Evolutionary conservation across 2,888 invertebrate genomes (phyloP), one percentile per base, ranked within the genome.

Genomic region (Lepeophtheirus nordmannii): DNA sequence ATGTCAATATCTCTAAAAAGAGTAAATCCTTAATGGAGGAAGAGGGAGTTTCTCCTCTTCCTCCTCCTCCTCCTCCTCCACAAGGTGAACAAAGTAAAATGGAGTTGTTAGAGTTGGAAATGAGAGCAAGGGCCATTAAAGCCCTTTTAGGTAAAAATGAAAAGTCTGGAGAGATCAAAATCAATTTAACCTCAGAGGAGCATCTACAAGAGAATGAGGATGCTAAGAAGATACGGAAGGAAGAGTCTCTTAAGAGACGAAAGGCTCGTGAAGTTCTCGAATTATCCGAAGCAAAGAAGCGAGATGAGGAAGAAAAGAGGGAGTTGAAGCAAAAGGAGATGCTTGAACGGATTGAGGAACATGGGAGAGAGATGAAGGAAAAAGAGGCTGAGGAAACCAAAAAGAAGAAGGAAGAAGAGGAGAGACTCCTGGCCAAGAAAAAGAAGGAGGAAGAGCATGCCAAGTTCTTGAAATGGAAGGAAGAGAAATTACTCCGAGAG

Each of bases 91-190:
- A 46, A 14, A 37, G 37, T 38, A 23, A 60, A 60, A 56, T 64
- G 60, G 66, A 66, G 41, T 40, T 66, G 9, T 30, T 66, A 7
- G 66, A 66, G 30, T 17, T 66, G 14, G 66, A 66, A 60, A 66
- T 66, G 66, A 38, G 66, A 41, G 66, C 66, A 8, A 14, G 60
- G 41, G 60, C 60, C n/a, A 66, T 66, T 46, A 66, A 66, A 20
- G 41, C 66, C 37, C 38, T 66, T 8, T 37, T 66, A 40, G 37
- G 20, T 17, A 66, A 60, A 11, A 60, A 30, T 7, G 58, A 60
- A 14, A 40, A 14, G 56, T n/a, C 3, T 37, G 58, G 37, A 14
- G 65, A 65, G 10, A 39, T 56, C 23, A n/a, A 53, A 10, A 20
- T 22, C 14, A 58, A 65, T 23, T 11, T 40, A 1, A 23, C 7